Conservation (phyloP, 2,888 invertebrate genomes). For the Lomographa bimaculata region DNA sequence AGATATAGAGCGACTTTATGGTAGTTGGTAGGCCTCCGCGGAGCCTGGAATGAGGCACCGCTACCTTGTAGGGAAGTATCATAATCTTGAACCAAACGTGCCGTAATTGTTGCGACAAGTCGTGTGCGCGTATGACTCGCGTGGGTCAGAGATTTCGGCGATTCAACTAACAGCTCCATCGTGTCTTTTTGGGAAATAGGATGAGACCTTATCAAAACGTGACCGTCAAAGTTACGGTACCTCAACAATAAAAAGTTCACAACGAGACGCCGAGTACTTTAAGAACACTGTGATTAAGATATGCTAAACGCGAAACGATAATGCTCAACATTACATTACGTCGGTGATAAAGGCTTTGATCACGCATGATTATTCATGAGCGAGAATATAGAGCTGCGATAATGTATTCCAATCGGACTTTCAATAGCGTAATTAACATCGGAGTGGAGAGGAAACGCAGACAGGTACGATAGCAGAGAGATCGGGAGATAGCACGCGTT, state of each 20-base stretch:
- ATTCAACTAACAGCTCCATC: conserved; percentile 31
- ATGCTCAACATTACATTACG: conserved; percentile 29
- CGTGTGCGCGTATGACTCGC: conserved; percentile 16
- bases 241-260: conserved; percentile 5
- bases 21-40: conserved; percentile 28
- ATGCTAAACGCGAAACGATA: conserved; percentile 25
- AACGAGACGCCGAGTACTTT: conserved; percentile 6
- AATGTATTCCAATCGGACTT: conserved; percentile 14
- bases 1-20: conserved; percentile 43
- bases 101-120: conserved; percentile 4
- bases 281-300: conserved; percentile 32
- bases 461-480: background rate
- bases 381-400: conserved; percentile 8
- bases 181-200: conserved; percentile 39
- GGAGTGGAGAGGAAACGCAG: conserved; percentile 24
- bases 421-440: conserved; percentile 14
- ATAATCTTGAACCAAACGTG: conserved; percentile 10
- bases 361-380: conserved; percentile 24
- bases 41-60: conserved; percentile 37
- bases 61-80: conserved; percentile 16
- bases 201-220: conserved; percentile 40
- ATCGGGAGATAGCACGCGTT: background rate
- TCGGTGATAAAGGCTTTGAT: conserved; percentile 29
- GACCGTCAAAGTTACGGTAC: conserved; percentile 28
- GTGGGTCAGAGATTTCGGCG: conserved; percentile 34